Percentiles rank a stretch among this genome's conserved stretches.
These are phyloP conservation scores for Chionis minor DNA, from an alignment of 2,113 vertebrate species.

Conservation along the genomic window DNA sequence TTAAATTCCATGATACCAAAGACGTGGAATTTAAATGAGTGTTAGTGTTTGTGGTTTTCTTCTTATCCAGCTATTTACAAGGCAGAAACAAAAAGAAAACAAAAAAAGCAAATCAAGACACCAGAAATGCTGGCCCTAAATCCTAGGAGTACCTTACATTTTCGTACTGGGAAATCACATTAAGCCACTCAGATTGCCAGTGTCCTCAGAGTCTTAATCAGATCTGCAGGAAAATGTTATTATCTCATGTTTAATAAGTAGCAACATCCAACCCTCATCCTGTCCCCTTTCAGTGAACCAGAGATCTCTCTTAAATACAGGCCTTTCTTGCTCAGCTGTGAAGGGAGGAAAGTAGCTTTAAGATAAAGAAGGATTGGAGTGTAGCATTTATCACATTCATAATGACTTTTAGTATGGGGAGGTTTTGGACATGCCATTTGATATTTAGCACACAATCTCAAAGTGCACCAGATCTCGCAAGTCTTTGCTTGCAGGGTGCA, in stretches of 20 bases:
- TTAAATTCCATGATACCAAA: not conserved
- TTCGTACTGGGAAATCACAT: constrained; percentile 24
- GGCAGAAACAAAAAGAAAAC: not conserved
- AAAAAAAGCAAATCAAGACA: not conserved
- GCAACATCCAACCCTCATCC: not conserved
- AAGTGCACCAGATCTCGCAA: not conserved
- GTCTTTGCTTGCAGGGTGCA: not conserved
- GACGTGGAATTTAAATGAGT: not conserved
- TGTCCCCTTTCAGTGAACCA: not conserved
- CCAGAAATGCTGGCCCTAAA: not conserved
- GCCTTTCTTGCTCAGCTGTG: not conserved
- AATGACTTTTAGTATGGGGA: not conserved
- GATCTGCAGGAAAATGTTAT: constrained; percentile 24
- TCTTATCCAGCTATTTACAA: not conserved
- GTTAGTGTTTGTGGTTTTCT: not conserved
- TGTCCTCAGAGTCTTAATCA: not conserved
- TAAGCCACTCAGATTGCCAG: not conserved
- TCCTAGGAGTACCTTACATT: not conserved
- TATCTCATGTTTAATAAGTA: constrained; percentile 5
- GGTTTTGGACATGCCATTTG: not conserved
- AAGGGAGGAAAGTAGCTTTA: not conserved
- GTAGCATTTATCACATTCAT: not conserved
- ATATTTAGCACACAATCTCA: not conserved
- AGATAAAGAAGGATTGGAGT: not conserved
- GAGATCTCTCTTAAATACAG: not conserved